Evolutionary conservation across 1,140 invertebrate species (phyloP).

Genomic region (Chelonus insularis): DNA sequence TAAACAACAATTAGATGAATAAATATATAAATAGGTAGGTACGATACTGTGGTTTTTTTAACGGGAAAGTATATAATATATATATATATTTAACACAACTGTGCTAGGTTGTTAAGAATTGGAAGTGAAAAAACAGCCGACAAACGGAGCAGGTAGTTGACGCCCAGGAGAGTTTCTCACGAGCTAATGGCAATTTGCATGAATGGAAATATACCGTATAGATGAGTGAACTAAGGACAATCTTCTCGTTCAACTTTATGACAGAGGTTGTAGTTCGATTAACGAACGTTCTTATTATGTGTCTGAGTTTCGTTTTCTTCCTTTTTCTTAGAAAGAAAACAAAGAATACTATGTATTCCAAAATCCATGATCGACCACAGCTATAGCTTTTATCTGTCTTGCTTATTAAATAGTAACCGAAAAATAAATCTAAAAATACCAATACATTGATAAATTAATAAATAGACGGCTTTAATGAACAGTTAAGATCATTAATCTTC

Average conservation of each 20-base stretch:
- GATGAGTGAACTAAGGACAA: not conserved
- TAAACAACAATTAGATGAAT: no score
- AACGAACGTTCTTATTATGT: conserved; percentile 28
- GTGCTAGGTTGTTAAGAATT: not conserved
- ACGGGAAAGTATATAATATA: no score
- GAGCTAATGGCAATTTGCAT: conserved; percentile 25
- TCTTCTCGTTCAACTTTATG: not conserved
- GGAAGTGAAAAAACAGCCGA: conserved; percentile 1
- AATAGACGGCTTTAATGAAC: no score
- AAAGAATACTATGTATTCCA: conserved; percentile 20
- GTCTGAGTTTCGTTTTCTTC: conserved; percentile 10
- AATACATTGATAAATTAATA: no score
- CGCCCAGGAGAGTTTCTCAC: conserved; percentile 18
- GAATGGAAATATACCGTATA: conserved; percentile 17
- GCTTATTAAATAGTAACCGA: no score
- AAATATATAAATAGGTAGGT: no score
- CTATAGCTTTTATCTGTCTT: no score
- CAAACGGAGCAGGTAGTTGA: conserved; percentile 26
- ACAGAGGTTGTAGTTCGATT: conserved; percentile 1
- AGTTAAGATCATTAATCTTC: no score
- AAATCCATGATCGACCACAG: not conserved
- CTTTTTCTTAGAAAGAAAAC: conserved; percentile 23
- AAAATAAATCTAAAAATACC: no score
- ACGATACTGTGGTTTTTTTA: no score
- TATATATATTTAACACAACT: not conserved